Evolutionary conservation across 1,140 invertebrate genomes (phyloP), one percentile per base, ranked within the genome.

Genomic region (Asobara japonica): DNA sequence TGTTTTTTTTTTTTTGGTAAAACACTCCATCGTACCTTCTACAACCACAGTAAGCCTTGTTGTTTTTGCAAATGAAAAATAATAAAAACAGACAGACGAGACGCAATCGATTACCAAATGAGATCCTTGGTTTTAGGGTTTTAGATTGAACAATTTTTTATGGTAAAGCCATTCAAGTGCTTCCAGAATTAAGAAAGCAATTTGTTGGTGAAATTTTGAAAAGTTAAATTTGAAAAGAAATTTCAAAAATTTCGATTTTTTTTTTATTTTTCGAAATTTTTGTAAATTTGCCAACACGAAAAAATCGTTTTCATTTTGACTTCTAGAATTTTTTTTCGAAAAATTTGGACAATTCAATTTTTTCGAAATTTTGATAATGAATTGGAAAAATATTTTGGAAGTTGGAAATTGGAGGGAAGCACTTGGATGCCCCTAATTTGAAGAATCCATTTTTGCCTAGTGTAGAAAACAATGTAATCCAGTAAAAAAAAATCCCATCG

Each of bases 1-100:
- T n/a, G n/a, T n/a, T n/a, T n/a, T n/a, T n/a, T n/a, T n/a, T n/a
- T n/a, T n/a, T 65, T 22, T 38, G 66, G 31, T 31, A 56, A 33
- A 11, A 65, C 22, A 38, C 2, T 72, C 45, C 48, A 30, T 66
- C 64, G 51, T 65, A 30, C 56, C 62, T 25, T 66, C 73, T 71
- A 74, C 74, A 75, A 75, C 74, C 74, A 75, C 74, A 75, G 41
- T 38, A 75, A 75, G 74, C 74, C 48, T 74, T 67, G 61, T 25
- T 62, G 25, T 62, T 11, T 62, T 29, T 68, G 51, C 64, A 67
- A 20, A 68, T 74, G 38, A 7, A 71, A 36, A 71, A 66, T 27
- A 31, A 27, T 13, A 60, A 25, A 29, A 27, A 60, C 8, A 60
- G 13, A 27, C 20, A 62, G 30, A 73, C 66, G 41, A 45, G 48